Conservation (phyloP, 2,888 invertebrate genomes). For the Allolobophora icterica region DNA sequence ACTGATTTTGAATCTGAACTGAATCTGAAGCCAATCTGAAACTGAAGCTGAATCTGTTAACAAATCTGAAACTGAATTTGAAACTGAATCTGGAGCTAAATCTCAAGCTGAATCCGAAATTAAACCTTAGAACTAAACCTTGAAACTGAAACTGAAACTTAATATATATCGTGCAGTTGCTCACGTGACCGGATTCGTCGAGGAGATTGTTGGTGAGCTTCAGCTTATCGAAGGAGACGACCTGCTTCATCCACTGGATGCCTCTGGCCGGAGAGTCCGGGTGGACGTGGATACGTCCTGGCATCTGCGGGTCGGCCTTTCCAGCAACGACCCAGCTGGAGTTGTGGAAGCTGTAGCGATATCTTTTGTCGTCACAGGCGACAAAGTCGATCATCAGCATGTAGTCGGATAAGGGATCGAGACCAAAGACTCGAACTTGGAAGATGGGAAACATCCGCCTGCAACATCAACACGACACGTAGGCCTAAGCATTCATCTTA, state of each 20-base stretch:
- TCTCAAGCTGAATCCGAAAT: not conserved
- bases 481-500: too few relatives aligned
- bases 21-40: not conserved
- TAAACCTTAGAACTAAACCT: not conserved
- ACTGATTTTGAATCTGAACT: not conserved
- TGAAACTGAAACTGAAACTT: not conserved
- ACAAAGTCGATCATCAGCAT: slow-evolving; percentile 3
- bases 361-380: not conserved
- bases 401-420: not conserved
- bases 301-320: not conserved
- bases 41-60: too few relatives aligned
- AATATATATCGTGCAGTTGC: not conserved
- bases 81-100: not conserved
- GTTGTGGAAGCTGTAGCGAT: slow-evolving; percentile 11
- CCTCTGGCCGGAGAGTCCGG: not conserved
- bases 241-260: not conserved
- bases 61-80: not conserved
- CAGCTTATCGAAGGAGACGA: slow-evolving; percentile 3
- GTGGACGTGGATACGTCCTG: not conserved
- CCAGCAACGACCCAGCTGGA: not conserved
- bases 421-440: not conserved
- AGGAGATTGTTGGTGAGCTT: not conserved
- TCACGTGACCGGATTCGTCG: not conserved
- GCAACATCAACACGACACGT: not conserved
- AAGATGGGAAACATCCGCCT: not conserved